Evolutionary conservation across 2,888 invertebrate genomes (phyloP).

Genomic region (Aleiodes testaceus): DNA sequence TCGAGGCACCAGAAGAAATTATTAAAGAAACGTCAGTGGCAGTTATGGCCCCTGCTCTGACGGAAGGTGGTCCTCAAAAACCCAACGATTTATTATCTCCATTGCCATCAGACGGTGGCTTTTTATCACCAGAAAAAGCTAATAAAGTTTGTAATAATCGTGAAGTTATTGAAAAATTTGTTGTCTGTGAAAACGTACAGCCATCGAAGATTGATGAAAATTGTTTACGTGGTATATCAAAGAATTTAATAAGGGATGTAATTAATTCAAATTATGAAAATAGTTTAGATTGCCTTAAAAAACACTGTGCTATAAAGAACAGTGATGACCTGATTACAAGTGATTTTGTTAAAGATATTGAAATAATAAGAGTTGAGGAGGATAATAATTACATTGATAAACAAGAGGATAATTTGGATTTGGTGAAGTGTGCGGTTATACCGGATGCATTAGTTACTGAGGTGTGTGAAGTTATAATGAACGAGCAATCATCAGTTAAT

Average conservation of each 20-base stretch:
- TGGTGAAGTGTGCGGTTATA: slow-evolving; percentile 37
- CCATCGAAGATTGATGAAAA: slow-evolving; percentile 71
- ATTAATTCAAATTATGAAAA: slow-evolving; percentile 70
- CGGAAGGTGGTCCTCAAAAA: slow-evolving; percentile 78
- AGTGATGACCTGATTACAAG: slow-evolving; percentile 61
- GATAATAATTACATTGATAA: slow-evolving; percentile 47
- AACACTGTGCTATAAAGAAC: slow-evolving; percentile 49
- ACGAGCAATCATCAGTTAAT: slow-evolving; percentile 62
- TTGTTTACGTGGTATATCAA: slow-evolving; percentile 69
- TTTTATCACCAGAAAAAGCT: slow-evolving; percentile 70
- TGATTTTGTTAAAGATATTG: slow-evolving; percentile 44
- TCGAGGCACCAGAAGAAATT: slow-evolving; percentile 68
- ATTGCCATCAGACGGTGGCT: slow-evolving; percentile 67
- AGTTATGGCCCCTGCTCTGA: slow-evolving; percentile 96
- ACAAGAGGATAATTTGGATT: slow-evolving; percentile 38
- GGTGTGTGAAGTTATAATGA: slow-evolving; percentile 50
- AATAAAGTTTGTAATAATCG: slow-evolving; percentile 69
- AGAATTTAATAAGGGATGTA: slow-evolving; percentile 71
- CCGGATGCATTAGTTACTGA: slow-evolving; percentile 32
- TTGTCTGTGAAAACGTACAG: slow-evolving; percentile 71
- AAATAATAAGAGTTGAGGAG: slow-evolving; percentile 39
- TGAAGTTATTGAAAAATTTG: slow-evolving; percentile 70
- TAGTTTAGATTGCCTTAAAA: slow-evolving; percentile 67
- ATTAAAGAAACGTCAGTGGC: slow-evolving; percentile 73
- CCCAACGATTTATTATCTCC: slow-evolving; percentile 70